A percentile compares a stretch with the other conserved stretches of the same genome.
These are phyloP conservation scores for Radopholus similis DNA, from an alignment of 1,140 invertebrate genomes.

Conservation along the genomic window DNA sequence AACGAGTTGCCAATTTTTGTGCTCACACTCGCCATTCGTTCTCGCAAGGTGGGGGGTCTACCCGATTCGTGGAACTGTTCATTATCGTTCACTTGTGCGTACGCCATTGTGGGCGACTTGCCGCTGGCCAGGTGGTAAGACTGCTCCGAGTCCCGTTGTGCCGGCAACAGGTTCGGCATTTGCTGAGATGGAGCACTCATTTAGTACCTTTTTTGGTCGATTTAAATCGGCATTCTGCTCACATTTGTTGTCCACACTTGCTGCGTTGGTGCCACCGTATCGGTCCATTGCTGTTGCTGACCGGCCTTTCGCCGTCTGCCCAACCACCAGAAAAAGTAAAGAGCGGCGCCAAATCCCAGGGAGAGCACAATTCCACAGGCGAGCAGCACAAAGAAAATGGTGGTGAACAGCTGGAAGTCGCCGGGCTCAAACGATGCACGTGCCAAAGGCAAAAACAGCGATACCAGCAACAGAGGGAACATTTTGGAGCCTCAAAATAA, in stretches of 20 bases:
- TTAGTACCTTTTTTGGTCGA: background rate
- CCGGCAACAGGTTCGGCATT: background rate
- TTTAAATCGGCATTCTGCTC: background rate
- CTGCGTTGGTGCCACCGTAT: background rate
- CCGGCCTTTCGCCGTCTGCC: background rate
- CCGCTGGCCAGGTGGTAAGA: too few species aligned
- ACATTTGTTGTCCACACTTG: background rate
- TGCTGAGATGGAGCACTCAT: background rate
- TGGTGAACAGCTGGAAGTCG: constrained; percentile 7
- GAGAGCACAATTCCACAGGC: background rate
- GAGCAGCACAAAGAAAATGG: constrained; percentile 9
- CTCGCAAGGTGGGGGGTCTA: too few species aligned
- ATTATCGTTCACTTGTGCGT: too few species aligned
- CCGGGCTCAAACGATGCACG: background rate
- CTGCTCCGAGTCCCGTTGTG: too few species aligned
- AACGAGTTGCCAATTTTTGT: too few species aligned
- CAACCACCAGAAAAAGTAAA: constrained; percentile 11
- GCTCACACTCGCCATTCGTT: too few species aligned
- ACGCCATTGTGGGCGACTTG: too few species aligned
- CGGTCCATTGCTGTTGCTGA: background rate
- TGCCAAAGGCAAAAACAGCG: background rate
- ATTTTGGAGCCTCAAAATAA: background rate
- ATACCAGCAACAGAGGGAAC: background rate
- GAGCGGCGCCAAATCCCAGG: background rate
- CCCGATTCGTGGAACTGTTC: too few species aligned